A percentile compares a stretch with the other conserved stretches of the same genome.
These are phyloP conservation scores for Xanthorhoe designata DNA, from an alignment of 2,888 invertebrate genomes.

Conservation along the genomic window DNA sequence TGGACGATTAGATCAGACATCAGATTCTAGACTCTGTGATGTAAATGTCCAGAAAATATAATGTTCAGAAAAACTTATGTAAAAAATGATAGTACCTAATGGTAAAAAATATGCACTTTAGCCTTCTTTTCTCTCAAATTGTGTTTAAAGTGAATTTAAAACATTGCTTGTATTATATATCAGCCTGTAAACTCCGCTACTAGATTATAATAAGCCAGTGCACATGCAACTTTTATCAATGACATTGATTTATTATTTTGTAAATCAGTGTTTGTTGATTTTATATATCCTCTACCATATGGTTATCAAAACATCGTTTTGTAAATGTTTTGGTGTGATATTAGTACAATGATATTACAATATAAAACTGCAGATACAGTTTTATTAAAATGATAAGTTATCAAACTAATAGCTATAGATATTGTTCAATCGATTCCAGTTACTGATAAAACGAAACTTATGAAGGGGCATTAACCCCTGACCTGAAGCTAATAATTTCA, in stretches of 20 bases:
- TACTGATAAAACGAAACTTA: conserved; percentile 15
- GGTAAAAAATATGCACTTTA: too few relatives aligned
- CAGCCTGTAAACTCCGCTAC: background rate
- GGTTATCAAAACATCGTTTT: background rate
- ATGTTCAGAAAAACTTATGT: too few relatives aligned
- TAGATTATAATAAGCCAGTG: too few relatives aligned
- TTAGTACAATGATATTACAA: conserved; percentile 33
- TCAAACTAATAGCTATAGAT: conserved; percentile 4
- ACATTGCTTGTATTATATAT: background rate
- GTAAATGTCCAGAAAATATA: too few relatives aligned
- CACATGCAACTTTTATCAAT: background rate
- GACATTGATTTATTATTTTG: background rate
- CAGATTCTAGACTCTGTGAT: too few relatives aligned
- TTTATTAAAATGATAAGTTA: conserved; percentile 29
- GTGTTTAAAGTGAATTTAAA: too few relatives aligned
- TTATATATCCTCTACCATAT: background rate
- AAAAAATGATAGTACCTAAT: too few relatives aligned
- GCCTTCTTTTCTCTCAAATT: too few relatives aligned
- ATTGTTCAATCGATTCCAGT: conserved; percentile 6
- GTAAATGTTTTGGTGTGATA: conserved; percentile 14
- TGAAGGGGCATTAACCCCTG: conserved; percentile 14
- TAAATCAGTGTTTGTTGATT: background rate
- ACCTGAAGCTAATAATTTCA: background rate
- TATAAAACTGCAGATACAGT: conserved; percentile 27
- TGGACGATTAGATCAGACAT: too few relatives aligned